Evolutionary conservation across 1,140 invertebrate genomes (phyloP), one percentile per base, ranked within the genome.

Genomic region (Arctopsyche grandis): DNA sequence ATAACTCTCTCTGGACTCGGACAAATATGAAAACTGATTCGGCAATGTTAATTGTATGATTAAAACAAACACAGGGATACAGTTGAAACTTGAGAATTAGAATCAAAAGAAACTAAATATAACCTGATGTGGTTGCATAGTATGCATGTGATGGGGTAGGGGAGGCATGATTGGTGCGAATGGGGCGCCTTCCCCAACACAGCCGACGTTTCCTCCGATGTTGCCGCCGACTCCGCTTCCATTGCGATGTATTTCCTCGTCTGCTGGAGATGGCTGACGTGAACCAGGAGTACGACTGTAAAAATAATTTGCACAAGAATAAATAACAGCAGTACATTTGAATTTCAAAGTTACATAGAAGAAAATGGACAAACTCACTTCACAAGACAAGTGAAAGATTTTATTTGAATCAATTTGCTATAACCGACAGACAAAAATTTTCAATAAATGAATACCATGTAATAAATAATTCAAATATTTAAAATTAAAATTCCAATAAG

Each of bases 201-300:
- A 91, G 14, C 89, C 88, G 19, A 88, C 89, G n/a, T 66, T 66
- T 9, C 86, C 88, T 74, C 89, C 89, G 63, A 90, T 83, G 38
- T 89, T 83, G 12, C 89, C 88, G 38, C 87, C 86, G 66, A 85
- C 87, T 5, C 86, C 86, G 69, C 85, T 88, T 44, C 88, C 81
- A 38, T 89, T 90, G n/a, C 89, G 88, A 1, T 85, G 85, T 81
- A 89, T 91, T 80, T 95, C 94, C 83, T 97, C 96, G 85, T 96
- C 95, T 9, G 94, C 94, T 3, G 96, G 96, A 9, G 96, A 97
- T 21, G 95, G 95, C 85, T 97, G 96, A 83, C 95, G 91, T 83
- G 96, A 97, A n/a, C 95, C 94, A 5, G 93, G 94, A 79, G 94
- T 95, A 77, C 95, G 93, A 85, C 94, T 95, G 87, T 10, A 91